phyloP scores from a whole-genome alignment of 2,888 invertebrate genomes.

The Itoplectis maculator region DNA sequence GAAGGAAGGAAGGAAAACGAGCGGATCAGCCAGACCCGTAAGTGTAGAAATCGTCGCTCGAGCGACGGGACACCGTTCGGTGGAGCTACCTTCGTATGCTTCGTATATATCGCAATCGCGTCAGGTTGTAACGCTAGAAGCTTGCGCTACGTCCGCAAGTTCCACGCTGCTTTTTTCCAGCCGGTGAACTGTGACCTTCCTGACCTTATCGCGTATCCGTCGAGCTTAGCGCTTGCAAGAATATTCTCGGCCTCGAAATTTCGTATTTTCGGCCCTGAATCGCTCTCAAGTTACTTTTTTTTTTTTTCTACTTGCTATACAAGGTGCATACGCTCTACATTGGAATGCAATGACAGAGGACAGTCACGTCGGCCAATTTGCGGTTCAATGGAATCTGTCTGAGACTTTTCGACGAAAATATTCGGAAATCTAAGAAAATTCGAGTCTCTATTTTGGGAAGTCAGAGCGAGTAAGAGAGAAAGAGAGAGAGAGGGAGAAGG shows the following conservation, averaged over 20 bases:
- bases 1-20: constrained; percentile 18
- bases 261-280: constrained; percentile 25
- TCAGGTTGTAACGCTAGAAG: constrained; percentile 2
- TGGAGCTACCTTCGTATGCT: constrained; percentile 8
- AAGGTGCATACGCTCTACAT: not conserved
- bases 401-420: not conserved
- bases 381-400: not conserved
- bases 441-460: not conserved
- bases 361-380: not conserved
- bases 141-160: not conserved
- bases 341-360: not conserved
- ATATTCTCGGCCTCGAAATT: not conserved
- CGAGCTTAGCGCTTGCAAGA: not conserved
- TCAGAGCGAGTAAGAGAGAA: not conserved
- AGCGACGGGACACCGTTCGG: constrained; percentile 1
- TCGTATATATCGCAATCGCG: constrained; percentile 31
- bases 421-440: not conserved
- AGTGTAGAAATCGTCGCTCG: constrained; percentile 41
- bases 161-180: not conserved
- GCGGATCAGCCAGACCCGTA: constrained; percentile 34
- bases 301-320: not conserved
- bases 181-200: not conserved
- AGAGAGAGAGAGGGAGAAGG: not conserved
- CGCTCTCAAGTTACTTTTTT: constrained; percentile 12
- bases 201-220: not conserved